A percentile compares a stretch with the other conserved stretches of the same genome.
phyloP scores from a whole-genome alignment of 30 jellyfish, hydroid and myxozoan species.

The Calvadosia cruxmelitensis region DNA sequence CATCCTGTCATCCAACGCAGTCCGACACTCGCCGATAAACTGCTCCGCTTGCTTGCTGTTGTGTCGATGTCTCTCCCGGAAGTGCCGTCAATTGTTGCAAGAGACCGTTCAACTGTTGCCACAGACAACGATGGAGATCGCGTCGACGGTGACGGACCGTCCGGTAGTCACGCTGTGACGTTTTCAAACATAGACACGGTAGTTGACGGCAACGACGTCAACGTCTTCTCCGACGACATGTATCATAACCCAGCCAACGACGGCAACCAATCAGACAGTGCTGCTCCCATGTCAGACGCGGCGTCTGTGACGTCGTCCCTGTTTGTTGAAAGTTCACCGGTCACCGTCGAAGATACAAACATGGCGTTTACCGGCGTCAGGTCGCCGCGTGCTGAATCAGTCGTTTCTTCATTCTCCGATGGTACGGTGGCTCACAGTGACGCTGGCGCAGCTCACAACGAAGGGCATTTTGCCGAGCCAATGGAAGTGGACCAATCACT shows the following conservation, averaged over 20 bases:
- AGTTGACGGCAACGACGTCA: constrained; percentile 6
- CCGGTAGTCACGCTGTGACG: constrained; percentile 26
- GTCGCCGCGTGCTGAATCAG: constrained; percentile 88
- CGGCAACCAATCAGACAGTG: constrained; percentile 43
- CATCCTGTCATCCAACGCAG: constrained; percentile 86
- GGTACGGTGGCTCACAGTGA: constrained; percentile 98
- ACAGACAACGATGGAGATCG: neutral
- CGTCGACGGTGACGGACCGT: constrained; percentile 3
- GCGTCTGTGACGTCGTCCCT: constrained; percentile 80
- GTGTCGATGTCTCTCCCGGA: constrained; percentile 88
- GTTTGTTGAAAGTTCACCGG: constrained; percentile 79
- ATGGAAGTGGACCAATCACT: constrained; percentile 85
- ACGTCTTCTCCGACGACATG: constrained; percentile 14
- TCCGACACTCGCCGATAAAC: constrained; percentile 66
- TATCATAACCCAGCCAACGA: constrained; percentile 22
- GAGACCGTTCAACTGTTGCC: neutral
- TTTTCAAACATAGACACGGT: constrained; percentile 29
- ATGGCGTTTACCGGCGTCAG: constrained; percentile 23
- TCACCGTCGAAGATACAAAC: constrained; percentile 23
- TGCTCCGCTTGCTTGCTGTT: constrained; percentile 70
- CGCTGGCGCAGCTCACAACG: constrained; percentile 42
- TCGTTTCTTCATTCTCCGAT: constrained; percentile 69
- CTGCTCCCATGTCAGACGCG: constrained; percentile 70
- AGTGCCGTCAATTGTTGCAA: constrained; percentile 3
- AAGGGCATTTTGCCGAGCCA: constrained; percentile 36